Percentiles rank a stretch among this genome's conserved stretches.
These are phyloP conservation scores for Panthera uncia DNA, from an alignment of 2,113 vertebrate genomes.

Conservation along the genomic window DNA sequence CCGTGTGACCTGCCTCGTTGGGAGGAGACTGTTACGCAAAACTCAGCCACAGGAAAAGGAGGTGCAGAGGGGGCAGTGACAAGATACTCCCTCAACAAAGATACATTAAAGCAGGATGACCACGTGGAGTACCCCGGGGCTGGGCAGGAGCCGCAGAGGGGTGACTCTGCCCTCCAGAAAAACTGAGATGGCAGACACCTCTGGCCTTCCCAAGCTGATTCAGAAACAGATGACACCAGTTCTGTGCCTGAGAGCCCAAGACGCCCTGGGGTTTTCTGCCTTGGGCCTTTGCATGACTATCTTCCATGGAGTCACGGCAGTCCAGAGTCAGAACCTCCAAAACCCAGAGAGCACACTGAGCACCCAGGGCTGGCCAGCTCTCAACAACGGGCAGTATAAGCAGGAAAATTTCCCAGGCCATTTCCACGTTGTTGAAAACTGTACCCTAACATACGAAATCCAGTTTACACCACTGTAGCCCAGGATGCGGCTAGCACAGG, in stretches of 20 bases:
- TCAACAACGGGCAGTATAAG: background rate
- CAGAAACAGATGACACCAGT: background rate
- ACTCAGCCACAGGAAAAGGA: background rate
- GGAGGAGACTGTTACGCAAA: background rate
- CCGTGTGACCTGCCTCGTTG: background rate
- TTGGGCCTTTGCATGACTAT: background rate
- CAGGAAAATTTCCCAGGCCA: background rate
- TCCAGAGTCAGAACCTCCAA: background rate
- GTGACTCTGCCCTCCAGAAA: background rate
- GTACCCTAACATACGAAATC: background rate
- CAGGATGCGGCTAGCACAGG: background rate
- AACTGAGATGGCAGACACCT: background rate
- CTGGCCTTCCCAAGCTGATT: too few relatives aligned
- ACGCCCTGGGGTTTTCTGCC: fast-evolving
- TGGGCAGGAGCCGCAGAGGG: background rate
- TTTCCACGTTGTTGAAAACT: background rate
- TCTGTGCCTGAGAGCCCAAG: background rate
- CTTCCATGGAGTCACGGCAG: fast-evolving
- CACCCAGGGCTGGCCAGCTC: background rate
- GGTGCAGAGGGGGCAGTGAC: too few relatives aligned
- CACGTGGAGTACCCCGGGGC: background rate
- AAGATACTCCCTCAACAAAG: background rate
- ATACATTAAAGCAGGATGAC: too few relatives aligned
- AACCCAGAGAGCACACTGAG: background rate
- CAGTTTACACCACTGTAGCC: background rate